These are phyloP conservation scores for Syritta pipiens DNA, from an alignment of 2,888 invertebrate species.

Conservation along the genomic window DNA sequence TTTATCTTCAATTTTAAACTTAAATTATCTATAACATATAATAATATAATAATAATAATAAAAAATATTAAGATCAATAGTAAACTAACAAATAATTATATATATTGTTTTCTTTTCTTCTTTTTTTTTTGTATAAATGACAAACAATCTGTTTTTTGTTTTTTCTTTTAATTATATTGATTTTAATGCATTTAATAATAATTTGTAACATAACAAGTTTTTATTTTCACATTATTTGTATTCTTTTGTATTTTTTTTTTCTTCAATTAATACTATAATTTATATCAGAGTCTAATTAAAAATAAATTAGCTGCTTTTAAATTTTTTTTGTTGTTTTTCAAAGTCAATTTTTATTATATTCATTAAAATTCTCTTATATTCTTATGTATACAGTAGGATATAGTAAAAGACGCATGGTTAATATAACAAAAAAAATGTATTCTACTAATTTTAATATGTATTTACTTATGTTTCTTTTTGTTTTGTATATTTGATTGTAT, in stretches of 20 bases:
- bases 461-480: slow-evolving; percentile 11
- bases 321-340: slow-evolving; percentile 3
- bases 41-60: slow-evolving; percentile 40
- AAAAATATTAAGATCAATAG: slow-evolving; percentile 49
- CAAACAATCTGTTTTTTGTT: slow-evolving; percentile 45
- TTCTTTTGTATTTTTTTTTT: slow-evolving; percentile 16
- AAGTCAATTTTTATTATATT: background rate
- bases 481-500: slow-evolving; percentile 61
- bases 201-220: slow-evolving; percentile 59
- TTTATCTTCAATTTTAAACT: slow-evolving; percentile 25
- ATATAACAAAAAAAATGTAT: slow-evolving; percentile 28
- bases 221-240: slow-evolving; percentile 18
- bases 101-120: slow-evolving; percentile 15
- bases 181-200: slow-evolving; percentile 18
- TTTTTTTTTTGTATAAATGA: slow-evolving; percentile 35
- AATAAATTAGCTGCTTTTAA: slow-evolving; percentile 38
- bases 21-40: slow-evolving; percentile 31
- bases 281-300: slow-evolving; percentile 21
- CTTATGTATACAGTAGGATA: slow-evolving; percentile 36
- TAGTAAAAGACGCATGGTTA: slow-evolving; percentile 49
- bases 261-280: slow-evolving; percentile 32
- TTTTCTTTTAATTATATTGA: slow-evolving; percentile 14
- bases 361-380: slow-evolving; percentile 7
- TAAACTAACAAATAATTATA: slow-evolving; percentile 60
- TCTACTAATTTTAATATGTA: slow-evolving; percentile 26